Base-by-base conservation (phyloP, 2,113 vertebrate genomes). In the Acanthochromis polyacanthus region DNA sequence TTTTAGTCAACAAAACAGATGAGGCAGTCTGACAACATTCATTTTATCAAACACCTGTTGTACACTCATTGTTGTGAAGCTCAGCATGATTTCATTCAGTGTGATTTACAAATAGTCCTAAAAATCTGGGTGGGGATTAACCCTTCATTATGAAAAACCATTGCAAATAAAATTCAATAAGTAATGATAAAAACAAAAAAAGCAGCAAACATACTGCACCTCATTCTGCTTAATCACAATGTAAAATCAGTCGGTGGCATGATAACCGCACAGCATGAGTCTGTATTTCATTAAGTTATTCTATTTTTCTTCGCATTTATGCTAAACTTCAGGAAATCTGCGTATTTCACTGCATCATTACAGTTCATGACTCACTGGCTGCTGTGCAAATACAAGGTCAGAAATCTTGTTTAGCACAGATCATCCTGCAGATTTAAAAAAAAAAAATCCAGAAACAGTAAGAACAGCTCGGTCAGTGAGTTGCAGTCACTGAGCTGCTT, bases 111-210 rank as follows among this genome's bases (percentile, higher is more conserved):
- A 57, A 3, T 9, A 65, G 51, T 68, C 20, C 25, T 36, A 56
- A 57, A 73, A 52, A 3, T 2, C 9, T 50, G 32, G 45, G 2
- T 46, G 14, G 58, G 46, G 36, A 32, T 14, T 20, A 25, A n/a
- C 25, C 20, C 15, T 12, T 52, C 56, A 55, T 2, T 62, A 10
- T 51, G 56, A 62, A 61, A 43, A 72, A 55, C 51, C 9, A 28
- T 19, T 40, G 7, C 7, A 1, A 1, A 2, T n/a, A 0, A 0
- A 4, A 71, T 58, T 53, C 6, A 16, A 48, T n/a, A 32, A 74
- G 10, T 83, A 23, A 72, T 10, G 4, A 38, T 75, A 22, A 69
- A 80, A 69, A 36, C 5, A 50, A 70, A 56, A 70, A 56, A 38
- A 36, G 17, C 36, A 77, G 36, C 9, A 67, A 32, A 65, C 19